Evolutionary conservation across 2,888 invertebrate species (phyloP), one percentile per base, ranked within the genome.

Genomic region (Caenorhabditis plicata): DNA sequence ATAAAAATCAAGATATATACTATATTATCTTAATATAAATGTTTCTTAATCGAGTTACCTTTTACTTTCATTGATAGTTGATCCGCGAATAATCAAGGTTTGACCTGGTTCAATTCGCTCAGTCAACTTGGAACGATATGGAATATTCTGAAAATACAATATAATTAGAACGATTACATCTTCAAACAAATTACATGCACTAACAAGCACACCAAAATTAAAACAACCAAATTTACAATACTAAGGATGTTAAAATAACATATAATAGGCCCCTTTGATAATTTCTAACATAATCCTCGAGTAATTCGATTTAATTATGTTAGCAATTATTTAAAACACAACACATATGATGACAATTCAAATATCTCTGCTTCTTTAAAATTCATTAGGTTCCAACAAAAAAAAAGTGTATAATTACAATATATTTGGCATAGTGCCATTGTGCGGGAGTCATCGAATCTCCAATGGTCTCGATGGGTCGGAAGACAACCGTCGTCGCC

Each of bases 91-190:
- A 60, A 70, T 71, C 43, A 74, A 50, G 36, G 71, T 68, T 58
- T 74, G 74, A 31, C 74, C 74, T 33, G 74, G 71, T 64, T 74
- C 74, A 60, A 74, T 73, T 46, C 65, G 56, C 61, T 73, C 73
- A 39, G 66, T 66, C 25, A 73, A 57, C 65, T 71, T 68, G 48
- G 62, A 62, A 39, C 73, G 73, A 43, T 73, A 73, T 15, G 73
- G 73, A 44, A 73, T 62, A 56, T 69, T 69, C 73, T 73, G 68
- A 38, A 67, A 71, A n/a, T n/a, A 36, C 3, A 17, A 4, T 8
- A 40, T 23, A 9, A n/a, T 39, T 7, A 27, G 26, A 3, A 23
- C 9, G 4, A 15, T 11, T 32, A 13, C 5, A 2, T 29, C 20
- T 13, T 38, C 5, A 38, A 7, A 7, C 20, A 22, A 38, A 9